Conservation (phyloP, 2,888 invertebrate species). For the Ophion ventricosus region DNA sequence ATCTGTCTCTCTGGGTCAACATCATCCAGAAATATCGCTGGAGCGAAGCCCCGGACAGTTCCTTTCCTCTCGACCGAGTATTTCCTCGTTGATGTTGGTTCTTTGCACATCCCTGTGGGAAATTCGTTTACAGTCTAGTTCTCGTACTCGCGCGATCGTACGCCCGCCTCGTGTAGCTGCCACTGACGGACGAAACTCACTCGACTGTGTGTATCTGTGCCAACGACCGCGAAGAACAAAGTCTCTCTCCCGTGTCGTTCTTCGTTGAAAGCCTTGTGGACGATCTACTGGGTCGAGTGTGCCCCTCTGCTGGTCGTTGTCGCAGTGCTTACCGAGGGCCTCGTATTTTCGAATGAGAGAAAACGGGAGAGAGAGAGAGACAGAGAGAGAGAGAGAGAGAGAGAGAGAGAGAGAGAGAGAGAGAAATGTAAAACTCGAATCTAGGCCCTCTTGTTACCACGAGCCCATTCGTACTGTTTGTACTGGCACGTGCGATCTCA, state of each 20-base stretch:
- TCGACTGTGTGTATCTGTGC: conserved; percentile 39
- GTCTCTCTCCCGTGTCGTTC: conserved; percentile 27
- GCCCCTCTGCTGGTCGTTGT: conserved; percentile 45
- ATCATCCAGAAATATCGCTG: conserved; percentile 61
- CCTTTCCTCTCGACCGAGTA: conserved; percentile 35
- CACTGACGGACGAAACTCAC: conserved; percentile 30
- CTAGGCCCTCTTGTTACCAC: conserved; percentile 39
- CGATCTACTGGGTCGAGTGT: conserved; percentile 74
- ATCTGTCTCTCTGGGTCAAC: conserved; percentile 59
- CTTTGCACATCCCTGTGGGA: conserved; percentile 57
- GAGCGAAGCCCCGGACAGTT: conserved; percentile 40
- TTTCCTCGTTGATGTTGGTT: conserved; percentile 54
- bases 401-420: not conserved
- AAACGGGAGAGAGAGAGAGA: not conserved
- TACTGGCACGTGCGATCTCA: conserved; percentile 30
- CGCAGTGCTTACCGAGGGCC: conserved; percentile 42
- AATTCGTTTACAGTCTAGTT: conserved; percentile 67
- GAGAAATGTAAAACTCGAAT: conserved; percentile 13
- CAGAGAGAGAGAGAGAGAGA: not conserved
- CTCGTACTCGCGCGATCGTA: conserved; percentile 33
- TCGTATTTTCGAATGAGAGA: conserved; percentile 40
- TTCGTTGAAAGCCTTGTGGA: conserved; percentile 39
- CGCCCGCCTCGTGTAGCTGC: conserved; percentile 19
- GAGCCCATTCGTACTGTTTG: conserved; percentile 32
- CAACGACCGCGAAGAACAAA: conserved; percentile 60